Evolutionary conservation across 1,140 invertebrate genomes (phyloP).

Genomic region (Drosophila subobscura): DNA sequence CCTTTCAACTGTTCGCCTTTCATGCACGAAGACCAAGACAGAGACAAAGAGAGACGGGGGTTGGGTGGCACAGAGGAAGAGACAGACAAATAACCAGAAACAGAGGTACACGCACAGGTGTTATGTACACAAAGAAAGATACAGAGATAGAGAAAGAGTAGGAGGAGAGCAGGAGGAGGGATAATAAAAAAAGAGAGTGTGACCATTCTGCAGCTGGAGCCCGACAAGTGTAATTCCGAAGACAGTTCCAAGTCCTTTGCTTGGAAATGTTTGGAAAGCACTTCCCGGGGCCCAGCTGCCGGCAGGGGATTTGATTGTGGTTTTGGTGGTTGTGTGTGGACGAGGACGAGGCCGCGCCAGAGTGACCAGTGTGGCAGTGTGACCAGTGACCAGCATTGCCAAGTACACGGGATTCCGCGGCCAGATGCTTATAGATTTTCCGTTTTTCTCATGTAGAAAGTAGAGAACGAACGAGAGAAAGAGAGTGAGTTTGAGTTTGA

Average conservation of each 20-base stretch:
- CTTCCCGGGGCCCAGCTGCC: slow-evolving; percentile 37
- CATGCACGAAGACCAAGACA: slow-evolving; percentile 55
- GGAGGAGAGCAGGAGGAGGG: slow-evolving; percentile 3
- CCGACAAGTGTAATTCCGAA: slow-evolving; percentile 36
- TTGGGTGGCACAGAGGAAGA: no score
- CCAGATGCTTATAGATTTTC: slow-evolving; percentile 83
- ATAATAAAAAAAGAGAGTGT: slow-evolving; percentile 5
- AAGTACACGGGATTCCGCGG: slow-evolving; percentile 83
- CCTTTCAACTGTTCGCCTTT: slow-evolving; percentile 21
- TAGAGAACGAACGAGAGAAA: background rate
- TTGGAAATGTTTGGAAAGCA: slow-evolving; percentile 4
- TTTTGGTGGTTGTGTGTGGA: slow-evolving; percentile 2
- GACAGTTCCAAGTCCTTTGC: no score
- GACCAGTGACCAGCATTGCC: slow-evolving; percentile 68
- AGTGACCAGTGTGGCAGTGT: slow-evolving; percentile 25
- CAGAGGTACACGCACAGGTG: slow-evolving; percentile 21
- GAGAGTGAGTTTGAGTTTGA: background rate
- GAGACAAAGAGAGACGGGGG: background rate
- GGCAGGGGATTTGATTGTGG: background rate
- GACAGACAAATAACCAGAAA: slow-evolving; percentile 10
- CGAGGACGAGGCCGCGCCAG: background rate
- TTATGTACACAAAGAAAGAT: slow-evolving; percentile 34
- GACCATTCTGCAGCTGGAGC: slow-evolving; percentile 27
- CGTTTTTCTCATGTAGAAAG: slow-evolving; percentile 43
- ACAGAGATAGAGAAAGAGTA: slow-evolving; percentile 15